These are phyloP conservation scores for Euphonia xanthogaster DNA, from an alignment of 2,797 vertebrate genomes.

Conservation along the genomic window DNA sequence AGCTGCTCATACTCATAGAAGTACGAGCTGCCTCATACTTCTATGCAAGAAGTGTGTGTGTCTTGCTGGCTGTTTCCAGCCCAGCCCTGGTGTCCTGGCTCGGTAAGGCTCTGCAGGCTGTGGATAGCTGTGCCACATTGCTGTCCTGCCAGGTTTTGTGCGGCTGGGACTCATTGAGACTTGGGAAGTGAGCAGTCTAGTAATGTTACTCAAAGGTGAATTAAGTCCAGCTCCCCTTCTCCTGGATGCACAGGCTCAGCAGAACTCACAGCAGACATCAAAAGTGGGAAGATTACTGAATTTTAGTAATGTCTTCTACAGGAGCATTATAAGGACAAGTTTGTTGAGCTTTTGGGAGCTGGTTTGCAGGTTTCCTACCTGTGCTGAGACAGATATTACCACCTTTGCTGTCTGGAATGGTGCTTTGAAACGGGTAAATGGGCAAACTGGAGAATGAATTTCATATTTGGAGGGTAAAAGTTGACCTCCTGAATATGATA, in stretches of 20 bases:
- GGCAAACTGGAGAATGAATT: not conserved
- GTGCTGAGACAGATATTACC: not conserved
- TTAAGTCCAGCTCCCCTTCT: not conserved
- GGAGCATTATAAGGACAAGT: not conserved
- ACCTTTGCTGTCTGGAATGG: not conserved
- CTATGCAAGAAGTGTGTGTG: fast-evolving
- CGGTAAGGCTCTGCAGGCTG: not conserved
- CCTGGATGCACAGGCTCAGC: not conserved
- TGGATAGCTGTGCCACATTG: not conserved
- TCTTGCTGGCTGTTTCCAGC: not conserved
- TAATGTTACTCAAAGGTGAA: not conserved
- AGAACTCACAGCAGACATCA: not conserved
- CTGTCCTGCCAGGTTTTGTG: not conserved
- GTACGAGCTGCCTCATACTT: no score
- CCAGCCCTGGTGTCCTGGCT: fast-evolving
- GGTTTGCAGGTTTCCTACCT: not conserved
- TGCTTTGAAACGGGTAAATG: not conserved
- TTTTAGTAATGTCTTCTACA: not conserved
- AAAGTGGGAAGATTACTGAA: not conserved
- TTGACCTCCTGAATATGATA: not conserved
- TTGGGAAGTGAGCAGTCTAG: not conserved
- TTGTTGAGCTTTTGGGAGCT: not conserved
- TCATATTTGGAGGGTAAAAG: not conserved
- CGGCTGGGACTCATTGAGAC: not conserved
- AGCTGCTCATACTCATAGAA: no score